Evolutionary conservation across 2,797 vertebrate genomes (phyloP), one percentile per base, ranked within the genome.

Genomic region (Dicrostonyx torquatus): DNA sequence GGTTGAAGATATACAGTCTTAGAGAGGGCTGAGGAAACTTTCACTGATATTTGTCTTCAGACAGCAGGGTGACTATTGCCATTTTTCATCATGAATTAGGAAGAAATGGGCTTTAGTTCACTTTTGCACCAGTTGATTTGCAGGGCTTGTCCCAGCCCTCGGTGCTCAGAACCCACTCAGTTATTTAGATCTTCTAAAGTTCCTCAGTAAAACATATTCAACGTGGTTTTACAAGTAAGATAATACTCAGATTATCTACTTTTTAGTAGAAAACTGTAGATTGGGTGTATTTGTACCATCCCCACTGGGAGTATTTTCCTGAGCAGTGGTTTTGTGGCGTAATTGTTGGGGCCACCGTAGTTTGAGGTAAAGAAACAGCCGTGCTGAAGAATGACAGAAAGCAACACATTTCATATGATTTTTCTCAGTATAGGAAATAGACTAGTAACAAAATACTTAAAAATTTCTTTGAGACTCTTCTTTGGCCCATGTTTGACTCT

Each of bases 381-480:
- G 37, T 4, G 15, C 55, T 87, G 90, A 90, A 93, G 34, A 88
- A 72, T 84, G 20, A 37, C 12, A n/a, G 45, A 72, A 79, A 79
- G 37, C 86, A 80, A 48, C 43, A 50, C 4, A 72, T 73, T 55
- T 88, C 18, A 64, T n/a, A 20, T 24, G 43, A 8, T 6, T 34
- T 93, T 68, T 88, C 72, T 93, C 85, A 87, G 26, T 50, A 78
- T 83, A 66, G 34, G 53, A 90, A 90, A 24, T 53, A 85, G 24
- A 7, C 2, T 88, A 76, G 14, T 24, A 80, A 82, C 68, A 82
- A 76, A 77, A 83, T 83, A 50, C n/a, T 90, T 5, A 3, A 66
- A 80, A 11, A 2, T 43, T 70, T 43, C 26, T 2, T 55, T 80
- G 29, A 80, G 55, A 43, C 4, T 58, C 37, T 12, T 90, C 26